Evolutionary conservation across 2,888 invertebrate genomes (phyloP).

Genomic region (Platerodrilus igneus): DNA sequence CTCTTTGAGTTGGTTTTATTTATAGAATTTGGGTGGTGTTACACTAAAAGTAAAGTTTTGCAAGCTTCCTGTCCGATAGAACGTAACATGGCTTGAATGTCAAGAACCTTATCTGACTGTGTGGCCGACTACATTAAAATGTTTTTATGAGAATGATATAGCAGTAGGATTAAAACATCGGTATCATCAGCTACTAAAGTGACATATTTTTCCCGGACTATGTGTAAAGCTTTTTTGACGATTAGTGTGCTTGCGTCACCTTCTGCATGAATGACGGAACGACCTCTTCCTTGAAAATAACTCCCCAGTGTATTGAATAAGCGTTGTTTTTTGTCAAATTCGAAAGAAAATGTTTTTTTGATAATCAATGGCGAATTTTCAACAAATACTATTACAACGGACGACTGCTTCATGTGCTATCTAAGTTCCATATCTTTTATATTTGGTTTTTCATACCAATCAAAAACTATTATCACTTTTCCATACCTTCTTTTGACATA

Average conservation of each 20-base stretch:
- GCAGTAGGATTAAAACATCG: neutral
- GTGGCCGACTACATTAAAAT: no score
- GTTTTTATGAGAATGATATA: no score
- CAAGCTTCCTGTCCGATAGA: no score
- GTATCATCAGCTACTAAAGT: neutral
- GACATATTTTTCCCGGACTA: neutral
- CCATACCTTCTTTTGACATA: slow-evolving; percentile 8
- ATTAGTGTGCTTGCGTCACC: neutral
- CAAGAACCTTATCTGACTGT: no score
- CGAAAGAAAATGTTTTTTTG: neutral
- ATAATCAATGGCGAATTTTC: neutral
- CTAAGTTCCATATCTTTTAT: slow-evolving; percentile 2
- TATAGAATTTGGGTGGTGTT: no score
- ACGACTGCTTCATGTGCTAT: no score
- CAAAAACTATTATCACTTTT: slow-evolving; percentile 6
- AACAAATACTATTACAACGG: no score
- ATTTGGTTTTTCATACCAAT: slow-evolving; percentile 5
- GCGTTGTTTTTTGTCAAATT: neutral
- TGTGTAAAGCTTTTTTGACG: neutral
- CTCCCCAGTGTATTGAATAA: neutral
- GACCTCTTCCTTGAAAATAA: slow-evolving; percentile 1
- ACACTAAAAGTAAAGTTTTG: no score
- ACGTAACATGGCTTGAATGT: no score
- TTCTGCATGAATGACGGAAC: no score
- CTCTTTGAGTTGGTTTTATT: no score